These are phyloP conservation scores for Brachylomia viminalis DNA, from an alignment of 2,888 invertebrate genomes.

Conservation along the genomic window DNA sequence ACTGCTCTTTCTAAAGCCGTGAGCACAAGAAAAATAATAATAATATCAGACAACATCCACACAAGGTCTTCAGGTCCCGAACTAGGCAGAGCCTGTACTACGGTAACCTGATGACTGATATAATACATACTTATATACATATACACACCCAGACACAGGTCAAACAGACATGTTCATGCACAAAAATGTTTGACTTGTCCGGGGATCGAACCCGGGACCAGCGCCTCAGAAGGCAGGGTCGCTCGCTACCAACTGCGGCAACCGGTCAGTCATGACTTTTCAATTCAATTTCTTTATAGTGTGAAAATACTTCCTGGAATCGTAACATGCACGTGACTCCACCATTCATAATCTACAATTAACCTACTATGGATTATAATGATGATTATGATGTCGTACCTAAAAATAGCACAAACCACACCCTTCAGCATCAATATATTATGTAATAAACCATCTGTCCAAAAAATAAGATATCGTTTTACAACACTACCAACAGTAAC, in stretches of 20 bases:
- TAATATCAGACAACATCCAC: too few species aligned
- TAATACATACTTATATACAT: too few species aligned
- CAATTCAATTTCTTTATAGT: not conserved
- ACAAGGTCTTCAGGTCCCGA: too few species aligned
- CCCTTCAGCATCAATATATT: not conserved
- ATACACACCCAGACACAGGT: too few species aligned
- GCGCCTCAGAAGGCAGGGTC: too few species aligned
- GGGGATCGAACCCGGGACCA: too few species aligned
- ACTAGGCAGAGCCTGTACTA: too few species aligned
- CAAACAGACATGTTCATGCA: too few species aligned
- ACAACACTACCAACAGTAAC: conserved; percentile 16
- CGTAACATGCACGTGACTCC: not conserved
- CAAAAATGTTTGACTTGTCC: too few species aligned
- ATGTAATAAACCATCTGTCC: not conserved
- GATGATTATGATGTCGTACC: not conserved
- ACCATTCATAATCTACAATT: not conserved
- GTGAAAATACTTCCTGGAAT: not conserved
- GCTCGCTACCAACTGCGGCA: too few species aligned
- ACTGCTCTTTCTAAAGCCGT: conserved; percentile 5
- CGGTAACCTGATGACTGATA: too few species aligned
- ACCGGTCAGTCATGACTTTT: not conserved
- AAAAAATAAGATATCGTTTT: conserved; percentile 19
- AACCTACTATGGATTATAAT: not conserved
- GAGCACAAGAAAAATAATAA: not conserved
- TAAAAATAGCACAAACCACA: conserved; percentile 4